phyloP scores from a whole-genome alignment of 1,140 invertebrate genomes.

The Glossosoma conforme region DNA sequence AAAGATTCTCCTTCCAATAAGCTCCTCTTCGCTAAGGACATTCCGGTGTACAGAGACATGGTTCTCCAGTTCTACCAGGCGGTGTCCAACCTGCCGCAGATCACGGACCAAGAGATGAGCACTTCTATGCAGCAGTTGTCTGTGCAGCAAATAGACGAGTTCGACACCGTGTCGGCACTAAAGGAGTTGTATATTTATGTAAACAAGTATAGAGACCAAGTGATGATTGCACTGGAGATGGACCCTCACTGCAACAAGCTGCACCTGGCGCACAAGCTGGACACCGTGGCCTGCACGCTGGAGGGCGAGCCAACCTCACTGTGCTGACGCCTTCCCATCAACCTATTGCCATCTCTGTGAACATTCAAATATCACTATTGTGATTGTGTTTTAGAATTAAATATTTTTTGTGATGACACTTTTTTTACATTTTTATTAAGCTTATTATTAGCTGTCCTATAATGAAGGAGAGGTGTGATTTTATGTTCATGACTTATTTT shows the following conservation, averaged over 20 bases:
- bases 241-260: conserved; percentile 79
- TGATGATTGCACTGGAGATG: conserved; percentile 78
- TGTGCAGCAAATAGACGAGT: conserved; percentile 79
- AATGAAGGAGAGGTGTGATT: conserved; percentile 14
- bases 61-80: conserved; percentile 84
- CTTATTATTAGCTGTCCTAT: conserved; percentile 14
- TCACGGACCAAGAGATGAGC: conserved; percentile 88
- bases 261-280: conserved; percentile 82
- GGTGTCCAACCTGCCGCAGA: conserved; percentile 77
- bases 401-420: conserved; percentile 51
- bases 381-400: conserved; percentile 47
- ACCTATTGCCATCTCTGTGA: conserved; percentile 50
- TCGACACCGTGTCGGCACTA: conserved; percentile 83
- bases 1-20: conserved; percentile 96
- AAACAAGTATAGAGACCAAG: conserved; percentile 88
- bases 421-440: conserved; percentile 44
- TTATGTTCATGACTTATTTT: conserved; percentile 6
- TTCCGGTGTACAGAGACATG: conserved; percentile 83
- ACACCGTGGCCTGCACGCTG: conserved; percentile 84
- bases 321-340: conserved; percentile 45
- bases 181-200: conserved; percentile 94
- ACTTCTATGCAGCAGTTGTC: conserved; percentile 89
- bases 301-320: conserved; percentile 65
- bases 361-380: conserved; percentile 48
- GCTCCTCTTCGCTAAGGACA: conserved; percentile 90